These are phyloP conservation scores for Margarornis squamiger DNA, from an alignment of 2,797 vertebrate genomes.

Conservation along the genomic window DNA sequence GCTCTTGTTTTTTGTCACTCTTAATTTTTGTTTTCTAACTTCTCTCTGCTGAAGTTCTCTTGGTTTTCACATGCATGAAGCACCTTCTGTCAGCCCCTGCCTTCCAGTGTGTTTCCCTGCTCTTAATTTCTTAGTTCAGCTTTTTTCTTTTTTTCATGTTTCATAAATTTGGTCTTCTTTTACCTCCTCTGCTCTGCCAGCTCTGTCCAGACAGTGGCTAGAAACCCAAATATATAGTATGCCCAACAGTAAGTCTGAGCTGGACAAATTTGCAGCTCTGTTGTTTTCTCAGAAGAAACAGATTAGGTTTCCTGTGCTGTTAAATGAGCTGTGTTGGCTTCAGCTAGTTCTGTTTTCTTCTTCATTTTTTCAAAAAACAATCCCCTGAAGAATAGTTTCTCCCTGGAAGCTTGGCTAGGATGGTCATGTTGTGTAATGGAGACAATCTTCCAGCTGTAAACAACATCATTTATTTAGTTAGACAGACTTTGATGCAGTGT, in stretches of 20 bases:
- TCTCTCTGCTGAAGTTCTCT: not conserved
- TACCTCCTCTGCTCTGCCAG: not conserved
- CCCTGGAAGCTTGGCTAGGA: slow-evolving; percentile 15
- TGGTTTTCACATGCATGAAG: not conserved
- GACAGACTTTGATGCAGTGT: not conserved
- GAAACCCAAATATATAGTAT: not conserved
- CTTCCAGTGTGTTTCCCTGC: not conserved
- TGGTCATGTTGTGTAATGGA: not conserved
- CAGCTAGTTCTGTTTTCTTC: slow-evolving; percentile 6
- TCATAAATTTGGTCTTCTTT: not conserved
- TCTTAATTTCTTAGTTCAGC: not conserved
- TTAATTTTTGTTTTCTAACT: not conserved
- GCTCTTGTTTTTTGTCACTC: not conserved
- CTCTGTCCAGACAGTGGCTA: not conserved
- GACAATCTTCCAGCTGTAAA: slow-evolving; percentile 26
- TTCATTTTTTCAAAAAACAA: not conserved
- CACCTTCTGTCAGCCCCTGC: not conserved
- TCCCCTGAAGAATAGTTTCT: not conserved
- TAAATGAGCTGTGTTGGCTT: not conserved
- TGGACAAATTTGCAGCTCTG: not conserved
- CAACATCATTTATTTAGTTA: slow-evolving; percentile 6
- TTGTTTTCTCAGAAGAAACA: not conserved
- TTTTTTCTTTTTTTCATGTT: not conserved
- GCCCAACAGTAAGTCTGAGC: not conserved
- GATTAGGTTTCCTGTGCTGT: not conserved